Percentiles rank a stretch among this genome's conserved stretches.
Evolutionary conservation across 2,797 vertebrate species (phyloP).

Genomic region (Graptemys geographica): DNA sequence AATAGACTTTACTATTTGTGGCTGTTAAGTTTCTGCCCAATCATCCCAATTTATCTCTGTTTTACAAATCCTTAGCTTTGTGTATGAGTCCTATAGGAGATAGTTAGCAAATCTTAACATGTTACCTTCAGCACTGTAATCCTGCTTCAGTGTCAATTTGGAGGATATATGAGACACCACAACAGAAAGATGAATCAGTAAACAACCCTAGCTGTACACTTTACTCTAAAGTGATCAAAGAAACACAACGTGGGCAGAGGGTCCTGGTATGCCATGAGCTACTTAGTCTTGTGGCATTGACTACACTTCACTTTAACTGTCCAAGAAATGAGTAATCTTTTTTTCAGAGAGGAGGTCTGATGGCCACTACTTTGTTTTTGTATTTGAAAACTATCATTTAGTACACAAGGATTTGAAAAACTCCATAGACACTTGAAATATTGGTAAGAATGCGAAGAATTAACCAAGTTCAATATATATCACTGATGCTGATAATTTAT

Average conservation of each 20-base stretch:
- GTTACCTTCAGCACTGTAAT: not conserved
- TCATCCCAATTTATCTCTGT: not conserved
- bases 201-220: slow-evolving; percentile 32
- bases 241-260: not conserved
- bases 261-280: not conserved
- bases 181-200: slow-evolving; percentile 49
- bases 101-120: slow-evolving; percentile 10
- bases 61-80: not conserved
- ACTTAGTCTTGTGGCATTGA: not conserved
- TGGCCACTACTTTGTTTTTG: not conserved
- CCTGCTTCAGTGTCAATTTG: slow-evolving; percentile 16
- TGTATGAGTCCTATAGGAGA: slow-evolving; percentile 16
- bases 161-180: slow-evolving; percentile 30
- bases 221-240: slow-evolving; percentile 10
- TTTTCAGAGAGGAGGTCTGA: not conserved
- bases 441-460: not conserved
- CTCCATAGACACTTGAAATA: not conserved
- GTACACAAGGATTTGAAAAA: not conserved
- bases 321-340: not conserved
- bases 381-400: not conserved
- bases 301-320: not conserved
- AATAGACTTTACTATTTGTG: not conserved
- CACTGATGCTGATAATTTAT: not conserved
- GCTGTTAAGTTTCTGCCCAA: not conserved
- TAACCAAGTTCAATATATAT: not conserved